A percentile compares a stretch with the other conserved stretches of the same genome.
These are phyloP conservation scores for Sapayoa aenigma DNA, from an alignment of 2,113 vertebrate species.

Conservation along the genomic window DNA sequence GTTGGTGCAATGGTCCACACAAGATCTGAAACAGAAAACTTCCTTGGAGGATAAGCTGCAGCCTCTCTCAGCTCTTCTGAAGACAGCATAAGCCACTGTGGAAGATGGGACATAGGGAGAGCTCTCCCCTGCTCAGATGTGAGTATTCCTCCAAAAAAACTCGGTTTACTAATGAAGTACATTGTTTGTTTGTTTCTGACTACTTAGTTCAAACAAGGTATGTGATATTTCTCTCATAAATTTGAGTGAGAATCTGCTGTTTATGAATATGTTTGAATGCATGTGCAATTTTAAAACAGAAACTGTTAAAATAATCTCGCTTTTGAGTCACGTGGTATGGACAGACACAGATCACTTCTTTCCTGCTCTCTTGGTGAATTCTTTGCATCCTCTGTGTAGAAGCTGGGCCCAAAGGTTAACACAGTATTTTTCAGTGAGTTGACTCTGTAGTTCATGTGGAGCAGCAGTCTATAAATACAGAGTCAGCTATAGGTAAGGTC, in stretches of 20 bases:
- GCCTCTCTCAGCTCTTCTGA: neutral
- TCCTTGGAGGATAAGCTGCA: neutral
- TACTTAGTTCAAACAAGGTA: neutral
- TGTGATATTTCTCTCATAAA: neutral
- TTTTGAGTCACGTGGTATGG: neutral
- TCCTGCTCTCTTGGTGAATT: neutral
- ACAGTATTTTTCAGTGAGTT: neutral
- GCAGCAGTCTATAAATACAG: neutral
- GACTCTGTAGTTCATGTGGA: neutral
- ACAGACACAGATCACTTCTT: neutral
- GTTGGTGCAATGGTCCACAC: accelerated
- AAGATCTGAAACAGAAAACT: neutral
- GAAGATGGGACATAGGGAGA: accelerated
- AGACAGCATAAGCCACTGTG: neutral
- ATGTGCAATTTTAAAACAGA: neutral
- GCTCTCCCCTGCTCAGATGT: neutral
- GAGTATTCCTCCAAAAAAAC: neutral
- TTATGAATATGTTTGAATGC: neutral
- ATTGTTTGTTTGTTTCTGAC: too few species aligned
- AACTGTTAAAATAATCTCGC: neutral
- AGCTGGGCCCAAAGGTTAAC: neutral
- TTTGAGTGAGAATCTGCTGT: neutral
- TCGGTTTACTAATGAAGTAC: neutral
- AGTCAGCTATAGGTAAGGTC: neutral
- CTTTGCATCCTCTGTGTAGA: neutral